Conservation (phyloP, 2,797 vertebrate species). For the Adrianichthys oophorus region DNA sequence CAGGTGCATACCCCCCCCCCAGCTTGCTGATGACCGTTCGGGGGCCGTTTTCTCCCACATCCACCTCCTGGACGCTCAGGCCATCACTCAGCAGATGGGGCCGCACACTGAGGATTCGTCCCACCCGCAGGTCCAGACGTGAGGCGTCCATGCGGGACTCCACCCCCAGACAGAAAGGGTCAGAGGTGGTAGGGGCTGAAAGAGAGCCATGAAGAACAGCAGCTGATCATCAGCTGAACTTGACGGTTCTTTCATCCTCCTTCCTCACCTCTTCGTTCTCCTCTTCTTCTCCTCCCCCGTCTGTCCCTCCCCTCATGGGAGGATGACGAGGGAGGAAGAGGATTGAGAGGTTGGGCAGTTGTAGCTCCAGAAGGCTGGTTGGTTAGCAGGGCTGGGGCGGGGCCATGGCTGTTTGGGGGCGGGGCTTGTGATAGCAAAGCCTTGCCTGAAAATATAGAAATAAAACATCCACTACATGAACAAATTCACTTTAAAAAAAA, state of each 20-base stretch:
- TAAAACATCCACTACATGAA: background rate
- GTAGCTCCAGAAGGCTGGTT: conserved; percentile 8
- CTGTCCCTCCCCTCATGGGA: conserved; percentile 43
- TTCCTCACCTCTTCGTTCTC: conserved; percentile 77
- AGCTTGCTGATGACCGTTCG: conserved; percentile 88
- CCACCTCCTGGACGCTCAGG: conserved; percentile 87
- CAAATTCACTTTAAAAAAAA: background rate
- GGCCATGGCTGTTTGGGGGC: conserved; percentile 21
- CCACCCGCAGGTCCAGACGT: conserved; percentile 88
- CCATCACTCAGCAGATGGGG: conserved; percentile 85
- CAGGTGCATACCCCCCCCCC: conserved; percentile 75
- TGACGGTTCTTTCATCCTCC: background rate
- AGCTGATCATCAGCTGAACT: background rate
- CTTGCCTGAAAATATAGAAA: conserved; percentile 14
- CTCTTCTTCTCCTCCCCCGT: conserved; percentile 77
- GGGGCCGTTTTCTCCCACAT: conserved; percentile 83
- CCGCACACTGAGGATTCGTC: conserved; percentile 79
- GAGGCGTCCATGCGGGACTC: conserved; percentile 82
- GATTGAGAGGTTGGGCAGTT: conserved; percentile 4
- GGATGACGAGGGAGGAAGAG: conserved; percentile 1
- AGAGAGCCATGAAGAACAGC: background rate
- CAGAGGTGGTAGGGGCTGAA: conserved; percentile 30
- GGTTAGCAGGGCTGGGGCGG: conserved; percentile 23
- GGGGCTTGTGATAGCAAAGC: conserved; percentile 30
- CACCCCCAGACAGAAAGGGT: conserved; percentile 28